Percentiles rank a stretch among this genome's conserved stretches.
Evolutionary conservation across 2,797 vertebrate genomes (phyloP).

Genomic region (Arctocebus calabarensis): DNA sequence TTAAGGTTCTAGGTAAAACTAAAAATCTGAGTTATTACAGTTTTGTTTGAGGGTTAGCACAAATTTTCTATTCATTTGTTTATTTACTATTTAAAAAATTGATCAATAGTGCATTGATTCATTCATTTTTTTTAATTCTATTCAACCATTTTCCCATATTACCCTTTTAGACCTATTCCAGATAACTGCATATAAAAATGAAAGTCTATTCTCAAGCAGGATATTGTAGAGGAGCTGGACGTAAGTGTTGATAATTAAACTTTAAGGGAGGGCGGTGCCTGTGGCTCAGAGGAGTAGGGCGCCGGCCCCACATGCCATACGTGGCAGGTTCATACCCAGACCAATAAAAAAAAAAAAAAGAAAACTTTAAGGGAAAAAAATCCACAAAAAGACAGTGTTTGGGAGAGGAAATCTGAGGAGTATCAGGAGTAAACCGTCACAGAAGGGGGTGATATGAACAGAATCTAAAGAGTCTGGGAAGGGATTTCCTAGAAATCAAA

Average conservation of each 20-base stretch:
- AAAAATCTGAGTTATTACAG: neutral
- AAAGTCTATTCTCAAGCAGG: neutral
- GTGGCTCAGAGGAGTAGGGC: too few species aligned
- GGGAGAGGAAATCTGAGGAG: neutral
- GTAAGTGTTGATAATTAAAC: slow-evolving; percentile 34
- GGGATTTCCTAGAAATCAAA: neutral
- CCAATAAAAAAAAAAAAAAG: too few species aligned
- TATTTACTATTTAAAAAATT: neutral
- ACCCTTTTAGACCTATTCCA: neutral
- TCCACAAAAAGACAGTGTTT: neutral
- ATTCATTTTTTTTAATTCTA: neutral
- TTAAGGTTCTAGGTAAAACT: slow-evolving; percentile 9
- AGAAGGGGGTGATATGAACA: neutral
- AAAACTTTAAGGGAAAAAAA: too few species aligned
- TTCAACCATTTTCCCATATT: neutral
- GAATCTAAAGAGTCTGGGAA: neutral
- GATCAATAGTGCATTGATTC: neutral
- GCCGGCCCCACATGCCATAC: too few species aligned
- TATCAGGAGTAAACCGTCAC: neutral
- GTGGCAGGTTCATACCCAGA: too few species aligned
- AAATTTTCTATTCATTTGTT: neutral
- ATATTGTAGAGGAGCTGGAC: neutral
- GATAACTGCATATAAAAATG: slow-evolving; percentile 7
- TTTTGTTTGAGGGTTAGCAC: neutral
- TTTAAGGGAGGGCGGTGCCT: too few species aligned